Conservation (phyloP, 2,888 invertebrate species). For the Scaptodrosophila latifasciaeformis region DNA sequence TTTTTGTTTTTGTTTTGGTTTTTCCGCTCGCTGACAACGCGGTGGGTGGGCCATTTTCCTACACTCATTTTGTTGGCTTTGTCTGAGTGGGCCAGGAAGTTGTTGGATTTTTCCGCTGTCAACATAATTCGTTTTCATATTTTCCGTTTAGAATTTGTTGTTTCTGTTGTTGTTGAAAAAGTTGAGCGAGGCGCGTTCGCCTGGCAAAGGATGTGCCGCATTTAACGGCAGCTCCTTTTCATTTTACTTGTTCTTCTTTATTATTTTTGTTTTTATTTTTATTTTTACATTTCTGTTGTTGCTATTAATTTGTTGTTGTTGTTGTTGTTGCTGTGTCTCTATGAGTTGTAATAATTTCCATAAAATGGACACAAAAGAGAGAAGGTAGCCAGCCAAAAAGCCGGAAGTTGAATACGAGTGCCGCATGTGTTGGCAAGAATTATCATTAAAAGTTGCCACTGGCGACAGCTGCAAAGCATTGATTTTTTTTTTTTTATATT, state of each 20-base stretch:
- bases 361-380: constrained; percentile 35
- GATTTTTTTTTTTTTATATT: constrained; percentile 35
- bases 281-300: constrained; percentile 24
- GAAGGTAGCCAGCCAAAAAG: too few species aligned
- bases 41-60: neutral
- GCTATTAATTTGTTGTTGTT: constrained; percentile 36
- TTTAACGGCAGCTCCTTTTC: constrained; percentile 39
- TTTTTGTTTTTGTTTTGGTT: too few species aligned
- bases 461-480: constrained; percentile 56
- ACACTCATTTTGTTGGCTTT: constrained; percentile 22
- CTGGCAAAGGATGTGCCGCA: constrained; percentile 58
- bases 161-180: too few species aligned
- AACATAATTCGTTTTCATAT: constrained; percentile 67
- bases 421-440: constrained; percentile 44
- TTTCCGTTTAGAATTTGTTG: constrained; percentile 68
- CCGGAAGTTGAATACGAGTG: constrained; percentile 18
- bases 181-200: constrained; percentile 56
- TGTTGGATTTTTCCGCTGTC: constrained; percentile 68
- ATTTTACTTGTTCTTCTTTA: constrained; percentile 8
- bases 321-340: constrained; percentile 42
- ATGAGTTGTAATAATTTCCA: constrained; percentile 30
- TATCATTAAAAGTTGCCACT: constrained; percentile 62
- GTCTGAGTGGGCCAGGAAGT: constrained; percentile 53
- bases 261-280: constrained; percentile 10
- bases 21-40: neutral